Percentiles rank a stretch among this genome's conserved stretches.
Evolutionary conservation across 2,797 vertebrate species (phyloP).

Genomic region (Enteromius argenteus): DNA sequence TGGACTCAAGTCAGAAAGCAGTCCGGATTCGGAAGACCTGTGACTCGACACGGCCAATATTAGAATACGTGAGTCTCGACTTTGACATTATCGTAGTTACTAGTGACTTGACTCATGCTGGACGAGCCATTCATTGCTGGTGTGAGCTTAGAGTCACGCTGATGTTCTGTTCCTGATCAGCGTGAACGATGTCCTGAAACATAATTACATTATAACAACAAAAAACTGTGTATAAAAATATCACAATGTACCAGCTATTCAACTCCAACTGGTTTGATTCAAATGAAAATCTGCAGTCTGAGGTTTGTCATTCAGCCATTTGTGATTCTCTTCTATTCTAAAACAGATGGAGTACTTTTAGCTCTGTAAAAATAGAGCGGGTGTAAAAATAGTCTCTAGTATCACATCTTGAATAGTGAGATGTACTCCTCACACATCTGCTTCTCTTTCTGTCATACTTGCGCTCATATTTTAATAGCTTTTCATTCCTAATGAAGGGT

Average conservation of each 20-base stretch:
- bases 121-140: not conserved
- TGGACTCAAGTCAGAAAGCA: conserved; percentile 49
- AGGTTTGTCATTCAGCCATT: not conserved
- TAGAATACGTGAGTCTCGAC: not conserved
- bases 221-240: not conserved
- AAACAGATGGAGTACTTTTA: not conserved
- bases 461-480: not conserved
- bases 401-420: not conserved
- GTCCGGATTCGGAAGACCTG: not conserved
- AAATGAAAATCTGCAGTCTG: not conserved
- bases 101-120: conserved; percentile 14
- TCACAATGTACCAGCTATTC: not conserved
- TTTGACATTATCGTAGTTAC: not conserved
- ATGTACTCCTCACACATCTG: not conserved
- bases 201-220: not conserved
- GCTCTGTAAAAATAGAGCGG: not conserved
- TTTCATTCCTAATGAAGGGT: not conserved
- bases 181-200: not conserved
- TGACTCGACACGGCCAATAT: conserved; percentile 20
- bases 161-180: conserved; percentile 12
- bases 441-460: not conserved
- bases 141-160: not conserved
- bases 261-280: not conserved
- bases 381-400: not conserved
- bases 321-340: not conserved